Conservation (phyloP, 2,113 vertebrate genomes). For the Limnothrissa miodon region DNA sequence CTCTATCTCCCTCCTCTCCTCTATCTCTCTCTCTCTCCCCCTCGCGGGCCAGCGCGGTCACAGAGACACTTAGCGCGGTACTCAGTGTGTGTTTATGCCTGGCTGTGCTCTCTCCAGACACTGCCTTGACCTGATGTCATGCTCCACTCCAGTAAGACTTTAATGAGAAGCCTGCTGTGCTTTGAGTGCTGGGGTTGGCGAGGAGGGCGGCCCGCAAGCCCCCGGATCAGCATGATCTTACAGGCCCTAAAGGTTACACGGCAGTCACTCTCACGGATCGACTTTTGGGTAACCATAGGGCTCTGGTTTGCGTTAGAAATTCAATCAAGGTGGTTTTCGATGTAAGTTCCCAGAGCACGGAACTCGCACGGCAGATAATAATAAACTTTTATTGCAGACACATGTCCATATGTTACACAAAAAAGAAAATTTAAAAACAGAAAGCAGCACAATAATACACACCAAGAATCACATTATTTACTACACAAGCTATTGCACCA, state of each 20-base stretch:
- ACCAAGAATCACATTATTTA: no score
- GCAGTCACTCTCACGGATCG: neutral
- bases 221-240: neutral
- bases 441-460: no score
- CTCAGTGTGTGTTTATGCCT: neutral
- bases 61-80: neutral
- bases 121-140: constrained; percentile 2
- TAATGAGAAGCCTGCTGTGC: constrained; percentile 11
- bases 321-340: neutral
- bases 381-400: no score
- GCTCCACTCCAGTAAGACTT: constrained; percentile 7
- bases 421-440: no score
- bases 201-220: neutral
- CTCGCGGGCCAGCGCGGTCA: neutral
- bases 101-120: neutral
- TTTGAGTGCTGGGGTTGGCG: neutral
- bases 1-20: neutral
- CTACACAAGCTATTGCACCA: no score
- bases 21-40: constrained; percentile 13
- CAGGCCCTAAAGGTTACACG: constrained; percentile 1
- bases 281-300: neutral
- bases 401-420: no score
- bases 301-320: neutral
- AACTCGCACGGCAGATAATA: neutral
- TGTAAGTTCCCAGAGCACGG: neutral